Evolutionary conservation across 2,113 vertebrate species (phyloP).

Genomic region (Mormoops blainvillei): DNA sequence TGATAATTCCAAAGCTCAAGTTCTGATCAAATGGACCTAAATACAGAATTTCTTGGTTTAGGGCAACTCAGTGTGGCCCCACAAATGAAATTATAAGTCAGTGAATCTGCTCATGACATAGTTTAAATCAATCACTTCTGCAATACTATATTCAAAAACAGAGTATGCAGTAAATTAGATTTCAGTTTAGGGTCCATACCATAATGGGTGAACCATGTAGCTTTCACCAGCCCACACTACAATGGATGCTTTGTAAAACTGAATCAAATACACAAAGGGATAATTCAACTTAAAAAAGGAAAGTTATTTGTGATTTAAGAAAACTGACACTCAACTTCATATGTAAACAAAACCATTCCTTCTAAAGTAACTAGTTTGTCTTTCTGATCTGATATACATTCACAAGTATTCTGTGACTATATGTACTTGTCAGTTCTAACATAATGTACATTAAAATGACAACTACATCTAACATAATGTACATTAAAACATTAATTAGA

Average conservation of each 20-base stretch:
- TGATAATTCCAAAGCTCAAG: not conserved
- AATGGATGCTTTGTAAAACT: not conserved
- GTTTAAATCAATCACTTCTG: not conserved
- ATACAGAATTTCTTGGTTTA: not conserved
- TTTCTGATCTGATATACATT: not conserved
- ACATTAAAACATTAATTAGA: too few relatives aligned
- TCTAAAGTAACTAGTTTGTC: not conserved
- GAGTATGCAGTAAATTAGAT: not conserved
- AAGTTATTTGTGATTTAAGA: not conserved
- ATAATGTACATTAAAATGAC: too few relatives aligned
- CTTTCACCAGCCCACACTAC: not conserved
- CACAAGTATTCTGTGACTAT: not conserved
- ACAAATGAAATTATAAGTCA: not conserved
- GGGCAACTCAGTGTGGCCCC: not conserved
- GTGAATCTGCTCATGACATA: not conserved
- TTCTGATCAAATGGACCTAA: not conserved
- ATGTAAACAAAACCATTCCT: not conserved
- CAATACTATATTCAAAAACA: not conserved
- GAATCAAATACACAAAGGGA: not conserved
- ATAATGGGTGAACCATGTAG: not conserved
- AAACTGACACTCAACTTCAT: not conserved
- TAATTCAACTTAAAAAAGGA: not conserved
- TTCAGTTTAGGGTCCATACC: not conserved
- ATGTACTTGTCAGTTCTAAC: not conserved
- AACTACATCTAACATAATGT: too few relatives aligned